phyloP scores from a whole-genome alignment of 2,113 vertebrate species.

The Syrrhaptes paradoxus region DNA sequence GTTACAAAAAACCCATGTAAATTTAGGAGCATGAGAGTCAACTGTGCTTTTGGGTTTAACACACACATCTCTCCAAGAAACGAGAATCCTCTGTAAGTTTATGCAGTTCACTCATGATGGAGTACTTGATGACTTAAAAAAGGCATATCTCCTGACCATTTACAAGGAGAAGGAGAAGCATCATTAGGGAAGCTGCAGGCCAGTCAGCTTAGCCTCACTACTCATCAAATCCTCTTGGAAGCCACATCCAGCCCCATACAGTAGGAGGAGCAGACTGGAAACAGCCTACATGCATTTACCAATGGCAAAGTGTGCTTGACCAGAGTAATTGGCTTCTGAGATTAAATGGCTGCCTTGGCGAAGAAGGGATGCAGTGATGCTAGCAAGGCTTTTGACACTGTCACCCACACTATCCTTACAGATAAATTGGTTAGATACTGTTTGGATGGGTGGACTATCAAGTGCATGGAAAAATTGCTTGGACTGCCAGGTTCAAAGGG shows the following conservation, averaged over 20 bases:
- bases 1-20: neutral
- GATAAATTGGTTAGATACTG: neutral
- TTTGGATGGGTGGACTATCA: neutral
- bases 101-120: no score
- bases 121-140: neutral
- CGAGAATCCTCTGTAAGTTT: neutral
- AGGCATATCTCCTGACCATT: neutral
- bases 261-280: neutral
- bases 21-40: neutral
- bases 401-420: neutral
- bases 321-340: neutral
- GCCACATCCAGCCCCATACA: neutral
- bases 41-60: neutral
- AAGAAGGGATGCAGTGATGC: neutral
- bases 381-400: neutral
- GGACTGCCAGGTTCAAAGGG: neutral
- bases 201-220: neutral
- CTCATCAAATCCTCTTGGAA: neutral
- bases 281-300: neutral
- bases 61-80: neutral
- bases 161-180: neutral
- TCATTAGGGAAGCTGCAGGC: neutral
- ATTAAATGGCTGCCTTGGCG: neutral
- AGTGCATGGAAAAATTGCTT: neutral
- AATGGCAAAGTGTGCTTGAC: neutral